Percentiles rank a stretch among this genome's conserved stretches.
phyloP scores from a whole-genome alignment of 1,140 invertebrate species.

The Hydropsyche tenuis region DNA sequence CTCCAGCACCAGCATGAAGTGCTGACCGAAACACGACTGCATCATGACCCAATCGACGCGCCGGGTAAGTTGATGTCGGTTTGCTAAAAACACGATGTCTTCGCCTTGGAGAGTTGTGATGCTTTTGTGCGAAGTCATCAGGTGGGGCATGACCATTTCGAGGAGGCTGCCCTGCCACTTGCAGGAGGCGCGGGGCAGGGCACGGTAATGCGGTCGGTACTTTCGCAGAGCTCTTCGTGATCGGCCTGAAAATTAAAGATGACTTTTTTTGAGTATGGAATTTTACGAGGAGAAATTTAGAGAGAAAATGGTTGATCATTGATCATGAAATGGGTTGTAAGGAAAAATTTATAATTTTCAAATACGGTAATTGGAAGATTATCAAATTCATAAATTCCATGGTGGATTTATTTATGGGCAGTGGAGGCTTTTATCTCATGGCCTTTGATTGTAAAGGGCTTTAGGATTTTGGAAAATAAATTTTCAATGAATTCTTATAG shows the following conservation, averaged over 20 bases:
- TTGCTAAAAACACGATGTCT: constrained; percentile 98
- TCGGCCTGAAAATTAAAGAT: constrained; percentile 77
- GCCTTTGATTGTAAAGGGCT: too few relatives aligned
- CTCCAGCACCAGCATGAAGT: constrained; percentile 99
- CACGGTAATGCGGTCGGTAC: constrained; percentile 96
- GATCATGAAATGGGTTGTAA: too few relatives aligned
- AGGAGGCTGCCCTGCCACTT: constrained; percentile 96
- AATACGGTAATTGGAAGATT: too few relatives aligned
- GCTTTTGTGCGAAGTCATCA: constrained; percentile 97
- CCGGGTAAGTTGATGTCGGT: constrained; percentile 99
- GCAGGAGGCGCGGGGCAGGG: constrained; percentile 97
- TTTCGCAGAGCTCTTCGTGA: constrained; percentile 98
- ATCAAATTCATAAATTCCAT: too few relatives aligned
- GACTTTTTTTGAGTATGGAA: too few relatives aligned
- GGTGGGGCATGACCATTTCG: constrained; percentile 95
- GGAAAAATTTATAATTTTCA: too few relatives aligned
- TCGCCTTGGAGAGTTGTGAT: constrained; percentile 98
- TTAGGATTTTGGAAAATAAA: too few relatives aligned
- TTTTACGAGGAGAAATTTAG: too few relatives aligned
- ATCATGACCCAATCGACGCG: constrained; percentile 99
- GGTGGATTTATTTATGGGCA: too few relatives aligned
- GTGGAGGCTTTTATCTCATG: too few relatives aligned
- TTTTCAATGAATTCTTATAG: too few relatives aligned
- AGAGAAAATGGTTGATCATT: too few relatives aligned
- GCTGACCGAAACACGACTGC: constrained; percentile 98